A percentile compares a stretch with the other conserved stretches of the same genome.
Evolutionary conservation across 2,888 invertebrate species (phyloP).

Genomic region (Clepsis dumicolana): DNA sequence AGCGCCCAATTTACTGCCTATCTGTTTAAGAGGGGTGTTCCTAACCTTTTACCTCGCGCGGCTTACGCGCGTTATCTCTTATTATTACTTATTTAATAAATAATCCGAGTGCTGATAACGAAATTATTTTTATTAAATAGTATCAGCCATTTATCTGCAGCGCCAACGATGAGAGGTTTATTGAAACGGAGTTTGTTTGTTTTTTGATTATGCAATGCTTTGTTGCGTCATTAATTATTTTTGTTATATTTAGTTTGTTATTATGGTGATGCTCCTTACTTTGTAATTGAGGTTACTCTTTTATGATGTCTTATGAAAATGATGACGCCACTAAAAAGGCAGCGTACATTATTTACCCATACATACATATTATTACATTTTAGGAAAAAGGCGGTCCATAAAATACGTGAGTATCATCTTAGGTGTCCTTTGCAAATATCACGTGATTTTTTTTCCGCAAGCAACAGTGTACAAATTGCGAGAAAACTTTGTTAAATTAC

Average conservation of each 20-base stretch:
- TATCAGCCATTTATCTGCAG: constrained; percentile 27
- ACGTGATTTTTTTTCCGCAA: too few species aligned
- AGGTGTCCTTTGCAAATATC: too few species aligned
- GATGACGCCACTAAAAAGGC: too few species aligned
- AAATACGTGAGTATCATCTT: too few species aligned
- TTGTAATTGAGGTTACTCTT: background rate
- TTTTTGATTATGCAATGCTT: constrained; percentile 6
- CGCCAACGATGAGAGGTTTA: constrained; percentile 18
- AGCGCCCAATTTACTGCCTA: background rate
- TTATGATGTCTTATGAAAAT: too few species aligned
- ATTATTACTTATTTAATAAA: constrained; percentile 40
- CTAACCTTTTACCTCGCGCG: constrained; percentile 11
- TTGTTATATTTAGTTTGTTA: background rate
- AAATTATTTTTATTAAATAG: constrained; percentile 30
- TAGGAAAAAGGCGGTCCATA: too few species aligned
- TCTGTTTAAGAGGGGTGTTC: constrained; percentile 19
- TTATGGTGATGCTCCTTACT: background rate
- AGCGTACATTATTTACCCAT: too few species aligned
- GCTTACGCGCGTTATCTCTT: constrained; percentile 24
- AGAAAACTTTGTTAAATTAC: too few species aligned
- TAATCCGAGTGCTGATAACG: constrained; percentile 32
- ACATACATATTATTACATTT: too few species aligned
- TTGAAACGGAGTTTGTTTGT: constrained; percentile 15
- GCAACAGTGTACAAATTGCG: too few species aligned
- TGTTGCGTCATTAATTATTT: constrained; percentile 8